phyloP scores from a whole-genome alignment of 64 coral and sea anemone genomes.

The Platygyra sinensis region DNA sequence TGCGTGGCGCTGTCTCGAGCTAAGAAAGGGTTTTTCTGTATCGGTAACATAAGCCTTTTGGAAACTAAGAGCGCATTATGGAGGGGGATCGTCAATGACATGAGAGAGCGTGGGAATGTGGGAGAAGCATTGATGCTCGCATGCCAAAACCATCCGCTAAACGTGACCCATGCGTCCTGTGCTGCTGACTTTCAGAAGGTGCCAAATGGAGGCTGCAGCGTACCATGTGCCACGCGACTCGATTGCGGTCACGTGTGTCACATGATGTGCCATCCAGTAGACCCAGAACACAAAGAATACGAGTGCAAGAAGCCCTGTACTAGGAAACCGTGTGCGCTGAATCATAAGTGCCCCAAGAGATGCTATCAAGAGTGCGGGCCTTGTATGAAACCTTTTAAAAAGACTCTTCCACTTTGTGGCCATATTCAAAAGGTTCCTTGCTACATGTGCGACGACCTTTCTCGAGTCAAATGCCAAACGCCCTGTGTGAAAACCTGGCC shows the following conservation, averaged over 20 bases:
- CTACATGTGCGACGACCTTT: neutral
- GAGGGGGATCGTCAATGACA: conserved; percentile 48
- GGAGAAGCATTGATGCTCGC: neutral
- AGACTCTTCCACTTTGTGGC: neutral
- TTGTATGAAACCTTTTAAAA: conserved; percentile 19
- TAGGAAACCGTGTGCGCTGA: neutral
- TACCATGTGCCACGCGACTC: conserved; percentile 33
- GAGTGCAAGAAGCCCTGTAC: conserved; percentile 36
- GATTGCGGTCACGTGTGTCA: conserved; percentile 62
- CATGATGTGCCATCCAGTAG: conserved; percentile 48
- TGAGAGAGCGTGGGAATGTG: conserved; percentile 35
- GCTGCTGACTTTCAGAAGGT: conserved; percentile 35
- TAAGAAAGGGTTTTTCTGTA: conserved; percentile 88
- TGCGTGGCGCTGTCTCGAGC: conserved; percentile 94
- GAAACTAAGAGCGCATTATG: conserved; percentile 46
- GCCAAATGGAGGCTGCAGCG: conserved; percentile 48
- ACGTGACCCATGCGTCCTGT: conserved; percentile 26
- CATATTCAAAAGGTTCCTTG: conserved; percentile 33
- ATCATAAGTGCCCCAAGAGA: neutral
- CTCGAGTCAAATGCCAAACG: conserved; percentile 10
- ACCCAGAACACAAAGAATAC: conserved; percentile 45
- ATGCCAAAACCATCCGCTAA: conserved; percentile 50
- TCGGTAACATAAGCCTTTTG: conserved; percentile 54
- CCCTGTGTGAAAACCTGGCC: neutral
- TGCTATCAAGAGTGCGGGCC: conserved; percentile 28